Percentiles rank a stretch among this genome's conserved stretches.
phyloP scores from a whole-genome alignment of 1,140 invertebrate genomes.

The Radopholus similis region DNA sequence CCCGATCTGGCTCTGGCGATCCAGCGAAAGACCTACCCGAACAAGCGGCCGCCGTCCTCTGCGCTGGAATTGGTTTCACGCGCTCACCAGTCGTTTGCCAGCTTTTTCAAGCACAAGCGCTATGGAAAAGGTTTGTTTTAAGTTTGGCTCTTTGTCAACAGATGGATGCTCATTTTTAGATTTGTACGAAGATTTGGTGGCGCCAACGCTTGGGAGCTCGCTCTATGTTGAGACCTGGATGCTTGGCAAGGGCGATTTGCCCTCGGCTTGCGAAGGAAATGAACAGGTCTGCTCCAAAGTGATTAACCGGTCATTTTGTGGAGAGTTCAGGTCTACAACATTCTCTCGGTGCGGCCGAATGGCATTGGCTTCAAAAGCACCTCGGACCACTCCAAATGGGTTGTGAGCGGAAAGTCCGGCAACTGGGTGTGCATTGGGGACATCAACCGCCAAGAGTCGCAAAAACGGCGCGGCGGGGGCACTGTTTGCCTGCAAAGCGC shows the following conservation, averaged over 20 bases:
- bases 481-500: conserved; percentile 71
- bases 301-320: neutral
- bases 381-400: conserved; percentile 88
- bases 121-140: conserved; percentile 27
- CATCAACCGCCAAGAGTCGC: conserved; percentile 77
- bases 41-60: conserved; percentile 12
- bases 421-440: conserved; percentile 83
- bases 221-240: conserved; percentile 81
- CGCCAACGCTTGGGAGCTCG: conserved; percentile 69
- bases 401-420: conserved; percentile 65
- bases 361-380: conserved; percentile 68
- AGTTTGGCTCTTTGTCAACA: neutral
- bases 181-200: conserved; percentile 77
- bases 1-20: conserved; percentile 25
- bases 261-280: conserved; percentile 29
- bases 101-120: conserved; percentile 37
- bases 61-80: conserved; percentile 2
- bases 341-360: conserved; percentile 41
- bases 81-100: conserved; percentile 22
- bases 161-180: conserved; percentile 65
- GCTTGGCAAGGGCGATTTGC: conserved; percentile 67
- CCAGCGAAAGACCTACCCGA: conserved; percentile 11
- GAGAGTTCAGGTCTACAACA: conserved; percentile 54
- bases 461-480: conserved; percentile 61
- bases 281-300: neutral